Evolutionary conservation across 2,113 vertebrate species (phyloP).

Genomic region (Peromyscus leucopus): DNA sequence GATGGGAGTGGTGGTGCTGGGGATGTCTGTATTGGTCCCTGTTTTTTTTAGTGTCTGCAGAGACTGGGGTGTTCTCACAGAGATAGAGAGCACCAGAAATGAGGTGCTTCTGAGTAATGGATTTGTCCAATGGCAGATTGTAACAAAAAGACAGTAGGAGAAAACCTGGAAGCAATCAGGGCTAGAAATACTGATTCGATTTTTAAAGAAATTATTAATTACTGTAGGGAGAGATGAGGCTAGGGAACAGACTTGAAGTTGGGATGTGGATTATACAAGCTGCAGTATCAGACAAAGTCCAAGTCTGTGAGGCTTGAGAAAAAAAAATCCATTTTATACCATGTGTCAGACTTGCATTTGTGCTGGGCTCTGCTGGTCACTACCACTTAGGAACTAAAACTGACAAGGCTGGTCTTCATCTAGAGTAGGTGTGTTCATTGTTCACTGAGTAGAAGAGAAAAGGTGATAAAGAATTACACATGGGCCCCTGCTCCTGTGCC

Average conservation of each 20-base stretch:
- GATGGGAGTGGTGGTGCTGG: too few species aligned
- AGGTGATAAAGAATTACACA: not conserved
- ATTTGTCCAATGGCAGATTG: not conserved
- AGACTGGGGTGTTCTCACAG: not conserved
- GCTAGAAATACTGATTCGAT: not conserved
- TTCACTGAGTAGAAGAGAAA: not conserved
- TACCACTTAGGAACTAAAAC: rapidly evolving
- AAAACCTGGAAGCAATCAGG: not conserved
- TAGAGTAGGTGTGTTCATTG: not conserved
- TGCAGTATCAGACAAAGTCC: not conserved
- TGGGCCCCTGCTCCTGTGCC: not conserved
- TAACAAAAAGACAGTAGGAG: not conserved
- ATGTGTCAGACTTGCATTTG: not conserved
- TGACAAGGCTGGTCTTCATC: not conserved
- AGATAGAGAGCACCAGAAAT: not conserved
- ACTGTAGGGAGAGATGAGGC: not conserved
- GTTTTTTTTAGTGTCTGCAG: not conserved
- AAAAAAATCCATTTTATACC: not conserved
- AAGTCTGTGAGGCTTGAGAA: not conserved
- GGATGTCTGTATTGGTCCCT: not conserved
- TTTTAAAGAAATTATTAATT: not conserved
- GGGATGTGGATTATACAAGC: not conserved
- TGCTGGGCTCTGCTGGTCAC: not conserved
- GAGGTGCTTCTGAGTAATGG: not conserved
- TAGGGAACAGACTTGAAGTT: not conserved